Evolutionary conservation across 2,888 invertebrate species (phyloP).

Genomic region (Amphimallon solstitiale): DNA sequence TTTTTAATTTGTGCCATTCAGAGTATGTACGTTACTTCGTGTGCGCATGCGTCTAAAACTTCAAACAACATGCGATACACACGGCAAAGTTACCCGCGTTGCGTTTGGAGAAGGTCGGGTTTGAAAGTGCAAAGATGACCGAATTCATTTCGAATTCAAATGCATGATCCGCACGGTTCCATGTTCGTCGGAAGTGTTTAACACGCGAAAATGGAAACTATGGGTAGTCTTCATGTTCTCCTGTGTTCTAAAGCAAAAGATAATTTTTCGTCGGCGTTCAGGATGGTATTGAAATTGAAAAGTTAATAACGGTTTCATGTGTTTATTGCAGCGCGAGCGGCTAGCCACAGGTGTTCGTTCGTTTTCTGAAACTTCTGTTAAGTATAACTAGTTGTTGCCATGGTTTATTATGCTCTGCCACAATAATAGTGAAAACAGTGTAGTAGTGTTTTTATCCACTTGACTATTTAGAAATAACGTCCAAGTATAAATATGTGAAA

Average conservation of each 20-base stretch:
- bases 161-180: no score
- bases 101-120: constrained; percentile 30
- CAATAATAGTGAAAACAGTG: no score
- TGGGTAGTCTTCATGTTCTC: neutral
- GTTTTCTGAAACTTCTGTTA: no score
- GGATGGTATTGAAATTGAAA: constrained; percentile 38
- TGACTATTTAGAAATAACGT: no score
- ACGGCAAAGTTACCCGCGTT: constrained; percentile 41
- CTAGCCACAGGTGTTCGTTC: constrained; percentile 47
- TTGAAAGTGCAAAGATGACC: constrained; percentile 25
- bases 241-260: neutral
- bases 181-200: no score
- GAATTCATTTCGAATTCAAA: no score
- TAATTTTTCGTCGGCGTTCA: constrained; percentile 20
- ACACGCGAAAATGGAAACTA: no score
- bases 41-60: constrained; percentile 37
- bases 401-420: no score
- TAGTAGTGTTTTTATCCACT: no score
- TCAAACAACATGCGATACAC: constrained; percentile 36
- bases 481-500: no score
- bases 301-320: constrained; percentile 40
- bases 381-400: no score
- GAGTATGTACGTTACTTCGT: constrained; percentile 23
- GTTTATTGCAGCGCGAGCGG: constrained; percentile 33
- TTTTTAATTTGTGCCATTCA: neutral